Conservation (phyloP, 2,888 invertebrate genomes). For the Tethea ocularis region DNA sequence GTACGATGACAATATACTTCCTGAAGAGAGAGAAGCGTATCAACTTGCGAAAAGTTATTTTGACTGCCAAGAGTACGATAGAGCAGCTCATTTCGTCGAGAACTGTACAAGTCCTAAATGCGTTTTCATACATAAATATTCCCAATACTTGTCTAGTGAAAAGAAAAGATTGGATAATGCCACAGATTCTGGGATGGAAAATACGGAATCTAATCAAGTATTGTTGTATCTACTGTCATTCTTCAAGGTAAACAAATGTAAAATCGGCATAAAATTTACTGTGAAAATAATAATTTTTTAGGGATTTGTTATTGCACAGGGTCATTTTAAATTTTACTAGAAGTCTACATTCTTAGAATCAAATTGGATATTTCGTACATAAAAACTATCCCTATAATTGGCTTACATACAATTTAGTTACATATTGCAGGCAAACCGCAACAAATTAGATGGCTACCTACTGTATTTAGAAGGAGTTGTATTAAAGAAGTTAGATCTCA, state of each 20-base stretch:
- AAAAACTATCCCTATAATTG: too few relatives aligned
- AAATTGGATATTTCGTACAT: too few relatives aligned
- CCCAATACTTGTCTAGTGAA: constrained; percentile 94
- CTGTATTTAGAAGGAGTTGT: constrained; percentile 96
- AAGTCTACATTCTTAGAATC: too few relatives aligned
- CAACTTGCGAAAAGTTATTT: constrained; percentile 94
- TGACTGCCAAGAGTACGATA: constrained; percentile 95
- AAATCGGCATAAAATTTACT: neutral
- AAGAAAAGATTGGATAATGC: constrained; percentile 93
- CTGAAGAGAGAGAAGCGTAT: constrained; percentile 88
- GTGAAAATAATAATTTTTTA: too few relatives aligned
- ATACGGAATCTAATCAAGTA: constrained; percentile 72
- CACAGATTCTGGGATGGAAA: constrained; percentile 67
- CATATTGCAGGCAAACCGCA: constrained; percentile 78
- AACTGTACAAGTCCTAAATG: constrained; percentile 88
- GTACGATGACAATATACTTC: constrained; percentile 71
- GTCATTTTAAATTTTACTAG: too few relatives aligned
- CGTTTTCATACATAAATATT: constrained; percentile 93
- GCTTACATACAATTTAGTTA: constrained; percentile 4
- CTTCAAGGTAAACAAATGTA: constrained; percentile 63
- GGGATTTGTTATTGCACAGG: too few relatives aligned
- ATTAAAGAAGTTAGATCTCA: constrained; percentile 92
- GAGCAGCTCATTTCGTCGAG: constrained; percentile 91
- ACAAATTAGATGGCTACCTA: constrained; percentile 93
- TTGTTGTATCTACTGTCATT: constrained; percentile 71